These are phyloP conservation scores for Ischnura elegans DNA, from an alignment of 2,888 invertebrate genomes.

Conservation along the genomic window DNA sequence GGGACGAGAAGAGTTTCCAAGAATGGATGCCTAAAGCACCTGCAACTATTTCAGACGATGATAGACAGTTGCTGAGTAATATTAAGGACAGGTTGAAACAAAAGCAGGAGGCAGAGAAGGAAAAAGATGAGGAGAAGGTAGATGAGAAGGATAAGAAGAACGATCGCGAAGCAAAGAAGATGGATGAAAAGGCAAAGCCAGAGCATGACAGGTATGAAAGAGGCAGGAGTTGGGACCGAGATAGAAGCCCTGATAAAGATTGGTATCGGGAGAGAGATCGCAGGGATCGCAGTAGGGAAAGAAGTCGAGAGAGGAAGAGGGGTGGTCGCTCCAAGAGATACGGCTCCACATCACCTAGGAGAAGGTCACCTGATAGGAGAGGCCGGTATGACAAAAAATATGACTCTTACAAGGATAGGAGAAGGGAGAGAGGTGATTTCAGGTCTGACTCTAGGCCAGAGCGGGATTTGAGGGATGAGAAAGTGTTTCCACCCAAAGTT, in stretches of 20 bases:
- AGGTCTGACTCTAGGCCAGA: slow-evolving; percentile 70
- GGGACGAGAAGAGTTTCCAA: slow-evolving; percentile 76
- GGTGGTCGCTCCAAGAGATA: slow-evolving; percentile 69
- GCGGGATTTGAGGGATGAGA: slow-evolving; percentile 67
- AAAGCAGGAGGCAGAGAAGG: slow-evolving; percentile 78
- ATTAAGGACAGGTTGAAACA: slow-evolving; percentile 80
- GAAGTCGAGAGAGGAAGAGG: slow-evolving; percentile 73
- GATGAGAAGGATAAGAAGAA: slow-evolving; percentile 72
- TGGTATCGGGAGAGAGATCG: slow-evolving; percentile 71
- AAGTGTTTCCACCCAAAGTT: slow-evolving; percentile 60
- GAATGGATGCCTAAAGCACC: slow-evolving; percentile 80
- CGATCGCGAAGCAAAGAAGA: slow-evolving; percentile 75
- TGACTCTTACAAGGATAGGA: slow-evolving; percentile 47
- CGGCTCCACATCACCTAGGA: slow-evolving; percentile 39
- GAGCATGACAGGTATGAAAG: slow-evolving; percentile 75
- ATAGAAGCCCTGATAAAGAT: slow-evolving; percentile 69
- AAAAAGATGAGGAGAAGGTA: slow-evolving; percentile 70
- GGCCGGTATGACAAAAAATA: slow-evolving; percentile 44
- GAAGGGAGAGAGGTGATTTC: slow-evolving; percentile 47
- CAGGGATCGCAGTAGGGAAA: slow-evolving; percentile 73
- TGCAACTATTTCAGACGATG: slow-evolving; percentile 76
- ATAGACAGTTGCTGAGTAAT: slow-evolving; percentile 79
- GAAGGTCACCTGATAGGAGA: slow-evolving; percentile 39
- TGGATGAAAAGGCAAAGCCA: slow-evolving; percentile 75
- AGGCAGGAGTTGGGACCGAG: slow-evolving; percentile 72